A percentile compares a stretch with the other conserved stretches of the same genome.
Conservation (phyloP, 1,140 invertebrate species). For the Caenorhabditis brenneri region DNA sequence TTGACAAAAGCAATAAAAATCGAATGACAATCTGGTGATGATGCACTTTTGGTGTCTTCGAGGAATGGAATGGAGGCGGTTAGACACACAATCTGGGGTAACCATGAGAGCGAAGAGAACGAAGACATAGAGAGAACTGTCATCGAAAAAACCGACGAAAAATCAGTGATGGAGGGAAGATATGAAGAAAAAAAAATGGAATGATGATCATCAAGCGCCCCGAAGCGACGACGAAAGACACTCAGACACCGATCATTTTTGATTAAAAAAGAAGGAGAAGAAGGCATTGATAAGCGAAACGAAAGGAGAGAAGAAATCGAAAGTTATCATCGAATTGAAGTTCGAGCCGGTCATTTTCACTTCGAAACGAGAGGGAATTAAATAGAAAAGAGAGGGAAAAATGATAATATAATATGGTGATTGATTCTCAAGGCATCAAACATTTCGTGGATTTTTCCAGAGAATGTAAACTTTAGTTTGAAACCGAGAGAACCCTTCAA, state of each 20-base stretch:
- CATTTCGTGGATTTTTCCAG: neutral
- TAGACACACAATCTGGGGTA: neutral
- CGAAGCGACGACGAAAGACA: neutral
- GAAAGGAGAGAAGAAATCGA: neutral
- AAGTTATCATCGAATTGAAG: too few species aligned
- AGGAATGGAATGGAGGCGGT: neutral
- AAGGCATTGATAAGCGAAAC: neutral
- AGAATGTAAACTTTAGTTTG: too few species aligned
- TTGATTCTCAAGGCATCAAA: neutral
- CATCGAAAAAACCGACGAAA: slow-evolving; percentile 26
- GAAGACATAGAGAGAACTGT: neutral
- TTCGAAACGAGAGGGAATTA: neutral
- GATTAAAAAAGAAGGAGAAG: neutral
- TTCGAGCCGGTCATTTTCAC: too few species aligned
- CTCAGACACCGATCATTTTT: neutral
- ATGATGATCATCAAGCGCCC: slow-evolving; percentile 2
- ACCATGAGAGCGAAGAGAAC: neutral
- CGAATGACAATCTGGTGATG: neutral
- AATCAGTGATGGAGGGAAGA: neutral
- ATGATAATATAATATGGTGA: neutral
- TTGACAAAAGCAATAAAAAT: neutral
- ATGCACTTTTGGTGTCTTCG: slow-evolving; percentile 32
- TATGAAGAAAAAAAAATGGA: neutral
- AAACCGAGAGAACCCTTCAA: too few species aligned
- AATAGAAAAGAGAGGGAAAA: neutral